Conservation (phyloP, 64 coral and sea anemone genomes). For the Dendrophyllia cribrosa region DNA sequence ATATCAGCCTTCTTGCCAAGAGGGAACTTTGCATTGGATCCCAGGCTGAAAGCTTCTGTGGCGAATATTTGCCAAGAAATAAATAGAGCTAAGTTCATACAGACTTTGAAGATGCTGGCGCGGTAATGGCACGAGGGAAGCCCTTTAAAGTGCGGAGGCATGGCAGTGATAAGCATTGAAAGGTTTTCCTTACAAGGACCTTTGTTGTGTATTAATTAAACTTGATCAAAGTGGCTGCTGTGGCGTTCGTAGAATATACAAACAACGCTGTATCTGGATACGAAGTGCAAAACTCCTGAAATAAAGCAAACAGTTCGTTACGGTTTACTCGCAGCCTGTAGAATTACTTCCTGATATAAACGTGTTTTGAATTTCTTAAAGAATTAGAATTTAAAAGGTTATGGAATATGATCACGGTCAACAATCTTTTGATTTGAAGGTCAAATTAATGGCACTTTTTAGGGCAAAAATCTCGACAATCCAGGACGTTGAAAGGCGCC, state of each 20-base stretch:
- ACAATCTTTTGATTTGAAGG: too few relatives aligned
- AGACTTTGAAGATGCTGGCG: background rate
- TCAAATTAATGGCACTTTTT: too few relatives aligned
- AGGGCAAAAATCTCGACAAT: too few relatives aligned
- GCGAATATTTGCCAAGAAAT: conserved; percentile 4
- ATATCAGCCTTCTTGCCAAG: conserved; percentile 43
- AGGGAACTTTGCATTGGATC: conserved; percentile 53
- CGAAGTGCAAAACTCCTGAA: conserved; percentile 7
- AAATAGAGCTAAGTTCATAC: background rate
- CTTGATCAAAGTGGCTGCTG: background rate
- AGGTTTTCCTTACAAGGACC: background rate
- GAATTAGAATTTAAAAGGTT: background rate
- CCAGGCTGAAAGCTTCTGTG: background rate
- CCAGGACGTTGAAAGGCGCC: too few relatives aligned
- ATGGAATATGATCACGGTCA: background rate
- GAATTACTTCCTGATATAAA: background rate
- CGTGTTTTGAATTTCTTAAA: background rate
- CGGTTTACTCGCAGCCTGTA: background rate
- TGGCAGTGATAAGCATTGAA: background rate
- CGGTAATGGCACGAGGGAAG: background rate
- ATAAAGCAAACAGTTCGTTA: background rate
- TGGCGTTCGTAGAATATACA: background rate
- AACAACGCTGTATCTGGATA: conserved; percentile 22
- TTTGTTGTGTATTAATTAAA: background rate
- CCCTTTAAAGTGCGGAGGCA: background rate